Percentiles rank a stretch among this genome's conserved stretches.
Conservation (phyloP, 2,113 vertebrate genomes). For the Prolemur simus region DNA sequence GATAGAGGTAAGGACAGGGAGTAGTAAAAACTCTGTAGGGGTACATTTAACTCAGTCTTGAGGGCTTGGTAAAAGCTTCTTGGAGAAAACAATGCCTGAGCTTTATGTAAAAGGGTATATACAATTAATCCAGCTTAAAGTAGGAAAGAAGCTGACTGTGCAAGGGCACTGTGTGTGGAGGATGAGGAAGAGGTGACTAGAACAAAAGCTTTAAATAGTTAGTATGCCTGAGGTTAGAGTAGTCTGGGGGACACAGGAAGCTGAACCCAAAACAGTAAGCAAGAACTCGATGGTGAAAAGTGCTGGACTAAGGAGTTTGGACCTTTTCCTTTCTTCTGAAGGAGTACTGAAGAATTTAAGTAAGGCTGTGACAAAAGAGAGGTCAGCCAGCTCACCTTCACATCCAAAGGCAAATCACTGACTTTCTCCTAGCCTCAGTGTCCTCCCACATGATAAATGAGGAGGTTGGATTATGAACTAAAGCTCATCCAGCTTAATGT, state of each 20-base stretch:
- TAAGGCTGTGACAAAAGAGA: not conserved
- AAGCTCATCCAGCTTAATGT: not conserved
- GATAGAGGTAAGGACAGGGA: not conserved
- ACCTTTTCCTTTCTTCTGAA: not conserved
- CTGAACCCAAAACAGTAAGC: not conserved
- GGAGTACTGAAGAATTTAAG: not conserved
- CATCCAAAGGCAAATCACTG: not conserved
- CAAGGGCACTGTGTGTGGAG: not conserved
- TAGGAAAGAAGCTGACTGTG: not conserved
- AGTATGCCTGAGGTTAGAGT: not conserved
- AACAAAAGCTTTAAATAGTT: not conserved
- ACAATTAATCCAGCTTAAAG: not conserved
- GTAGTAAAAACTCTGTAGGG: not conserved
- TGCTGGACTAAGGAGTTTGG: not conserved
- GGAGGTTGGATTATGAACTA: not conserved
- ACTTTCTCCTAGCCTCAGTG: not conserved
- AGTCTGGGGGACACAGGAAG: not conserved
- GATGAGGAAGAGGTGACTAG: not conserved
- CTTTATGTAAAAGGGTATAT: not conserved
- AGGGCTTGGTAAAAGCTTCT: not conserved
- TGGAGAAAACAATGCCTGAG: not conserved
- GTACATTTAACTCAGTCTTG: not conserved
- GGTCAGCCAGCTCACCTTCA: not conserved
- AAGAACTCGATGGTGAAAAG: not conserved
- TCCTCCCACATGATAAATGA: not conserved